phyloP scores from a whole-genome alignment of 2,797 vertebrate genomes.

The Apogon hyalosoma region DNA sequence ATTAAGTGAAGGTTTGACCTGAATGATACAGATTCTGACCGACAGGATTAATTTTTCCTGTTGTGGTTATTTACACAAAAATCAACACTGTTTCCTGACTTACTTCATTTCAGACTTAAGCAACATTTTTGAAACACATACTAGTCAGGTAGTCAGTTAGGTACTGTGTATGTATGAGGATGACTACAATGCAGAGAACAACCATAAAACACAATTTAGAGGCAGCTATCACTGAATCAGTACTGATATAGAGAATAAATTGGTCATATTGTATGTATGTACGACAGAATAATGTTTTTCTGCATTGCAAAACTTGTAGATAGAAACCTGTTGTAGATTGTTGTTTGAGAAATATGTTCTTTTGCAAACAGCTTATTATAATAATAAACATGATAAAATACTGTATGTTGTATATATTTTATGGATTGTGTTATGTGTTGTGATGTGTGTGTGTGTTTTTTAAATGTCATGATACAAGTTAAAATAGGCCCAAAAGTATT shows the following conservation, averaged over 20 bases:
- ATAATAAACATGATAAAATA: too few relatives aligned
- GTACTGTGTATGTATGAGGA: not conserved
- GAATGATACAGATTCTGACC: not conserved
- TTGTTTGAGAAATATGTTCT: too few relatives aligned
- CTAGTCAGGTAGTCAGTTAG: not conserved
- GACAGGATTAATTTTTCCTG: not conserved
- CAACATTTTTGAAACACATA: constrained; percentile 7
- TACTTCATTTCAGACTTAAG: not conserved
- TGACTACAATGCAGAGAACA: not conserved
- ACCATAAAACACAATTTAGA: not conserved
- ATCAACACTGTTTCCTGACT: too few relatives aligned
- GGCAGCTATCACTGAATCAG: constrained; percentile 3
- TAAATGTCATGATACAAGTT: too few relatives aligned
- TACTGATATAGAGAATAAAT: not conserved
- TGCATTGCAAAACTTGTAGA: not conserved
- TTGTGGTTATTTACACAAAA: not conserved
- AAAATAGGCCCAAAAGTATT: too few relatives aligned
- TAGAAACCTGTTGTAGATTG: too few relatives aligned
- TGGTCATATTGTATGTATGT: not conserved
- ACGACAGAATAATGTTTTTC: not conserved
- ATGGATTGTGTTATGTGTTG: too few relatives aligned
- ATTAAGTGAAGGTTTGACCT: not conserved
- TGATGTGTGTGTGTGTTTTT: too few relatives aligned
- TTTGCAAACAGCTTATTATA: too few relatives aligned
- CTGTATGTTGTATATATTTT: too few relatives aligned